A percentile compares a stretch with the other conserved stretches of the same genome.
Conservation (phyloP, 2,888 invertebrate genomes). For the Acanthococcus lagerstroemiae region DNA sequence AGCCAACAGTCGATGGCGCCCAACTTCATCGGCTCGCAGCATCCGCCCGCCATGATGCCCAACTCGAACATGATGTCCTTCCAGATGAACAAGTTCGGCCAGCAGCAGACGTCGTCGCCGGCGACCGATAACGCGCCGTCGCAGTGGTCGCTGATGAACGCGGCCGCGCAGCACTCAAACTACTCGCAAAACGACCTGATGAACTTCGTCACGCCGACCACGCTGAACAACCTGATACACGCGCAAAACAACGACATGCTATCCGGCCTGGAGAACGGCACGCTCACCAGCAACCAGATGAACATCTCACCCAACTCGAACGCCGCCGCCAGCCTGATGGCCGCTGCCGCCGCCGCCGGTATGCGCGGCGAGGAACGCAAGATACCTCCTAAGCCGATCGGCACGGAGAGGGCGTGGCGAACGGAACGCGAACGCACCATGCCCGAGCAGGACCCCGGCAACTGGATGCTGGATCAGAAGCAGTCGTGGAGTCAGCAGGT, state of each 20-base stretch:
- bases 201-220: constrained; percentile 33
- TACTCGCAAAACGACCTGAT: constrained; percentile 32
- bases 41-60: constrained; percentile 38
- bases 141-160: constrained; percentile 42
- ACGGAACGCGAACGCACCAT: constrained; percentile 36
- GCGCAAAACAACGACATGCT: constrained; percentile 41
- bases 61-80: constrained; percentile 34
- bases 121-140: constrained; percentile 38
- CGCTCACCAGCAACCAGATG: constrained; percentile 11
- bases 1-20: constrained; percentile 25
- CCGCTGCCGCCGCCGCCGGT: constrained; percentile 45
- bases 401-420: constrained; percentile 70
- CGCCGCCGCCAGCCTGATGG: constrained; percentile 40
- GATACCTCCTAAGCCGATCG: constrained; percentile 60
- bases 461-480: constrained; percentile 30
- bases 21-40: constrained; percentile 25
- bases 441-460: constrained; percentile 19
- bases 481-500: constrained; percentile 15
- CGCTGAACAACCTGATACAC: constrained; percentile 32
- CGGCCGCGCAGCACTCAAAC: constrained; percentile 35
- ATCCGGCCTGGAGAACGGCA: constrained; percentile 42
- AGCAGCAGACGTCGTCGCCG: constrained; percentile 31
- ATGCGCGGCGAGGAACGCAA: constrained; percentile 46
- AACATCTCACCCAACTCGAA: constrained; percentile 34
- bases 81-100: constrained; percentile 41